Evolutionary conservation across 1,140 invertebrate species (phyloP), one percentile per base, ranked within the genome.

Genomic region (Nebria ingens): DNA sequence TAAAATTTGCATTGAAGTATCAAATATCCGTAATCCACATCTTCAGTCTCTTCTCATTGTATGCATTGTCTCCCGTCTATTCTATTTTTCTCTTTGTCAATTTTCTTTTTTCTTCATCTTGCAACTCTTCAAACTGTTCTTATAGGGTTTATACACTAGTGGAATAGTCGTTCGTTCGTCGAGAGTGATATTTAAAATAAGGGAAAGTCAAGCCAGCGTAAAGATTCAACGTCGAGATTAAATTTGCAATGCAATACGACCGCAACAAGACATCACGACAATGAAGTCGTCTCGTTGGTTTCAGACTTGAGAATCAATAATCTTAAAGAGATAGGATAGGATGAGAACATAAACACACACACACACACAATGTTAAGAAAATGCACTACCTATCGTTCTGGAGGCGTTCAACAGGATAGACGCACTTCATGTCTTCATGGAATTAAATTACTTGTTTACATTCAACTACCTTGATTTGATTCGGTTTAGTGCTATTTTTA

Each of bases 261-360:
- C 40, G 40, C 40, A 9, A 45, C 40, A 45, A 45, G 40, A 45
- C 17, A 45, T 45, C 40, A 45, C 40, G 40, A 45, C 9, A 45
- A 45, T 45, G 40, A 45, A 45, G 40, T 45, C 15, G 6, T 45
- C 6, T 9, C 15, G 4, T 6, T 4, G 13, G 4, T 29, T 13
- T 4, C 25, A 11, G 9, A 45, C 9, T 45, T 45, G 9, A 17
- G 40, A 45, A 45, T 45, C 40, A 45, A 45, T 45, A 45, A 11
- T 45, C 40, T 45, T 45, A 45, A 45, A 45, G 40, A 34, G 25
- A 34, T 34, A 34, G 25, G n/a, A 34, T 34, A n/a, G n/a, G n/a
- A n/a, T n/a, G n/a, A n/a, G n/a, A n/a, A n/a, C n/a, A n/a, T n/a
- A n/a, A n/a, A n/a, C n/a, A n/a, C n/a, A n/a, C n/a, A n/a, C n/a